Evolutionary conservation across 92 coral and sea anemone species (phyloP).

Genomic region (Siderastrea siderea): DNA sequence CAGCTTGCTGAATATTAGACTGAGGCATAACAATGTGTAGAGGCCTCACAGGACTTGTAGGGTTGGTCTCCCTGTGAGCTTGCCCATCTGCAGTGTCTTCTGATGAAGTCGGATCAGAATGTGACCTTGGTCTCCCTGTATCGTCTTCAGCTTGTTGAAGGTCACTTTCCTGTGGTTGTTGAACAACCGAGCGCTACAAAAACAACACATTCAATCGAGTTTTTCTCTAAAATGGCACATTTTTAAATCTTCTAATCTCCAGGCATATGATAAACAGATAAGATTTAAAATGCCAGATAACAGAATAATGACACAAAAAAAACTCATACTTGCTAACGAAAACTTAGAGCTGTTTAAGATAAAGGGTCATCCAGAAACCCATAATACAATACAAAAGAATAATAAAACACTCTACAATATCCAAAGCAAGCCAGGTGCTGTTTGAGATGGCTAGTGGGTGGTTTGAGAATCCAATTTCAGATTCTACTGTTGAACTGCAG

Average conservation of each 20-base stretch:
- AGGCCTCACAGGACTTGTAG: slow-evolving; percentile 41
- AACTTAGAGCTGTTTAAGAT: no score
- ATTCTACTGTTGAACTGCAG: no score
- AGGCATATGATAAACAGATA: no score
- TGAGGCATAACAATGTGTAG: slow-evolving; percentile 18
- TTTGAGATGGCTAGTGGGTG: no score
- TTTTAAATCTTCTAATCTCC: neutral
- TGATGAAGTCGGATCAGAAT: slow-evolving; percentile 75
- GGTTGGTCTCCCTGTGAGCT: slow-evolving; percentile 34
- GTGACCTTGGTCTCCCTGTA: slow-evolving; percentile 62
- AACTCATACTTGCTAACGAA: no score
- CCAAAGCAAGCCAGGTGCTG: no score
- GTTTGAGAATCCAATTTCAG: no score
- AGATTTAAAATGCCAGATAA: no score
- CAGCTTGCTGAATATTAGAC: slow-evolving; percentile 12
- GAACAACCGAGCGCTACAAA: slow-evolving; percentile 48
- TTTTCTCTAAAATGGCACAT: neutral
- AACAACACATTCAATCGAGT: neutral
- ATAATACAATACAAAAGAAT: no score
- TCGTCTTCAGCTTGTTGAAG: slow-evolving; percentile 17
- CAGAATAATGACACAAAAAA: no score
- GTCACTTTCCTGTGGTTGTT: slow-evolving; percentile 44
- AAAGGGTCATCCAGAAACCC: no score
- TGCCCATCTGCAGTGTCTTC: slow-evolving; percentile 65
- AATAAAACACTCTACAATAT: no score